Percentiles rank a stretch among this genome's conserved stretches.
Evolutionary conservation across 2,113 vertebrate species (phyloP).

Genomic region (Actenoides hombroni): DNA sequence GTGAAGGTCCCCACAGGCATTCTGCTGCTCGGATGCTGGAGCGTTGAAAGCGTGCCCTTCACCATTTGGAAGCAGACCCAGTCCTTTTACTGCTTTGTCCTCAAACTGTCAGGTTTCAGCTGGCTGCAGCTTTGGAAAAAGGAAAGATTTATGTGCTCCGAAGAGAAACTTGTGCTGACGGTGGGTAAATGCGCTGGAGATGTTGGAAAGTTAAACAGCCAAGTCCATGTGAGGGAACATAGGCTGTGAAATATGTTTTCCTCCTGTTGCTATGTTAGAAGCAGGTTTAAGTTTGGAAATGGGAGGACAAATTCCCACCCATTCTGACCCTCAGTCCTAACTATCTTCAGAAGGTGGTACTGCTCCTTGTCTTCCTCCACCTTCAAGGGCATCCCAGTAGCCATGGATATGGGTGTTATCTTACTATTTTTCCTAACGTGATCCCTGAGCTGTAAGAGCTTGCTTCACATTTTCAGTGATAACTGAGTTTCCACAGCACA

Average conservation of each 20-base stretch:
- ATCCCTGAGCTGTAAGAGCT: neutral
- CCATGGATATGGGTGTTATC: neutral
- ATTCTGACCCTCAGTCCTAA: neutral
- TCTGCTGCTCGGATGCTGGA: neutral
- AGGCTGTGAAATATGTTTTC: neutral
- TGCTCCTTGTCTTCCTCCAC: neutral
- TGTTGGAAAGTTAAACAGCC: constrained; percentile 1
- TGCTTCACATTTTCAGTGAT: neutral
- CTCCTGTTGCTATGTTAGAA: neutral
- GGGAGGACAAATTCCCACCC: neutral
- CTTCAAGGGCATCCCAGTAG: neutral
- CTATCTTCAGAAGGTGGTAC: neutral
- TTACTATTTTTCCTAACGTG: accelerated
- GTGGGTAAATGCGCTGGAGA: neutral
- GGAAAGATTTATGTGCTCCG: constrained; percentile 31
- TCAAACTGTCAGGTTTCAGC: constrained; percentile 61
- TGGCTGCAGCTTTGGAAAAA: constrained; percentile 43
- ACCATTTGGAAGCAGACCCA: constrained; percentile 11
- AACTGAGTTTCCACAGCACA: neutral
- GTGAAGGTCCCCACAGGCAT: neutral
- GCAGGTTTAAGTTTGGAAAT: neutral
- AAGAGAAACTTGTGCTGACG: neutral
- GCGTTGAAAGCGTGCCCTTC: neutral
- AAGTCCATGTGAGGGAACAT: neutral
- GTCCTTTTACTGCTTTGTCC: constrained; percentile 39